Evolutionary conservation across 2,797 vertebrate species (phyloP).

Genomic region (Darevskia nairensis): DNA sequence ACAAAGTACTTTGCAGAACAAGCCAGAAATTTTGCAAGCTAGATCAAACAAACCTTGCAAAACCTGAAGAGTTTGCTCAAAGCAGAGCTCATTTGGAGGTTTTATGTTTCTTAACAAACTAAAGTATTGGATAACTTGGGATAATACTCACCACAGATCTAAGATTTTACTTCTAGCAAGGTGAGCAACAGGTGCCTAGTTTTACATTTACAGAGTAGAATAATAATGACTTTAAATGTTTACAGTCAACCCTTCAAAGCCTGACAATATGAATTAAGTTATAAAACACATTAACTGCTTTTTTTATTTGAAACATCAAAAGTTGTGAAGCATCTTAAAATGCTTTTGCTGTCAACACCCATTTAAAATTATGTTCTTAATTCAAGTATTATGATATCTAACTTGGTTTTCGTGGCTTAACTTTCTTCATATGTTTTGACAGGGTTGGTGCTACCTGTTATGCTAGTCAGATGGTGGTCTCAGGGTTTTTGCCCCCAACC

Average conservation of each 20-base stretch:
- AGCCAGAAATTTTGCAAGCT: background rate
- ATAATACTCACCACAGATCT: background rate
- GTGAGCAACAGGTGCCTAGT: background rate
- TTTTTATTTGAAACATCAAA: background rate
- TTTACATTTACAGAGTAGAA: conserved; percentile 1
- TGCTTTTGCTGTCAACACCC: background rate
- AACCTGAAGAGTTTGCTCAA: background rate
- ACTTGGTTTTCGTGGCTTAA: background rate
- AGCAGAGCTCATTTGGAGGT: background rate
- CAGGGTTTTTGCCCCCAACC: background rate
- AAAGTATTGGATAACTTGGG: background rate
- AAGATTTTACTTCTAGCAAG: background rate
- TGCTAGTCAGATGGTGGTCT: background rate
- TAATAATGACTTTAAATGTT: background rate
- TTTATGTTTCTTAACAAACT: background rate
- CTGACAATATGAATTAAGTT: conserved; percentile 65
- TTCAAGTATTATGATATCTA: background rate
- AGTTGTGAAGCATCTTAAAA: conserved; percentile 3
- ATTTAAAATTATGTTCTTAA: background rate
- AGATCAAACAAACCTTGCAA: background rate
- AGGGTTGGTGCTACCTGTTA: background rate
- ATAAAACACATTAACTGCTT: background rate
- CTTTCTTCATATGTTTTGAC: background rate
- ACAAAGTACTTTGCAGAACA: background rate
- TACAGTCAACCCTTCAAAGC: conserved; percentile 62